Percentiles rank a stretch among this genome's conserved stretches.
Conservation (phyloP, 2,113 vertebrate species). For the Halichoerus grypus region DNA sequence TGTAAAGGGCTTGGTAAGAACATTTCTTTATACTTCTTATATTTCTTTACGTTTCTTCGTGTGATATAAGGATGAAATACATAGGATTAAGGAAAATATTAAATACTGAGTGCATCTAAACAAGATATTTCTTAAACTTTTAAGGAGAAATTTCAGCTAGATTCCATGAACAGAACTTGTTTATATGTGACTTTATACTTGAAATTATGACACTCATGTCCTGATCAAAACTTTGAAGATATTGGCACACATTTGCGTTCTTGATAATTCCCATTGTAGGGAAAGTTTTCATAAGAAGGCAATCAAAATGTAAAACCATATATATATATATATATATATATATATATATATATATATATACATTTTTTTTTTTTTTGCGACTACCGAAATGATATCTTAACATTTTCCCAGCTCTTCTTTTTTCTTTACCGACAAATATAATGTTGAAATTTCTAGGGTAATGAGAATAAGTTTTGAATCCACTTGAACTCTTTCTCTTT, state of each 20-base stretch:
- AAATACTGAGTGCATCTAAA: not conserved
- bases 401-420: not conserved
- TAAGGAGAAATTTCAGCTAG: slow-evolving; percentile 2
- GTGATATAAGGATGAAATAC: not conserved
- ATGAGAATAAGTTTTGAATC: slow-evolving; percentile 23
- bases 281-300: slow-evolving; percentile 1
- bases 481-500: slow-evolving; percentile 27
- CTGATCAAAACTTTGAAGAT: not conserved
- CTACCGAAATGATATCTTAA: slow-evolving; percentile 12
- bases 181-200: not conserved
- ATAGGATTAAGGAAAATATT: slow-evolving; percentile 22
- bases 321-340: not conserved
- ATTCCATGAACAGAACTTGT: not conserved
- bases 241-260: not conserved
- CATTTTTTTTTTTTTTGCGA: not conserved
- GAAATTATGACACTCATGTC: not conserved
- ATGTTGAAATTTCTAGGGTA: slow-evolving; percentile 10
- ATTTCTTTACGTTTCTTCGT: not conserved
- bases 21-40: not conserved
- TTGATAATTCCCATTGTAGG: not conserved
- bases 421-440: not conserved
- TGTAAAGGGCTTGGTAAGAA: not conserved
- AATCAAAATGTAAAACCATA: not conserved
- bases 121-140: slow-evolving; percentile 11
- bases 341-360: not conserved